Percentiles rank a stretch among this genome's conserved stretches.
Evolutionary conservation across 2,888 invertebrate genomes (phyloP).

Genomic region (Merodon equestris): DNA sequence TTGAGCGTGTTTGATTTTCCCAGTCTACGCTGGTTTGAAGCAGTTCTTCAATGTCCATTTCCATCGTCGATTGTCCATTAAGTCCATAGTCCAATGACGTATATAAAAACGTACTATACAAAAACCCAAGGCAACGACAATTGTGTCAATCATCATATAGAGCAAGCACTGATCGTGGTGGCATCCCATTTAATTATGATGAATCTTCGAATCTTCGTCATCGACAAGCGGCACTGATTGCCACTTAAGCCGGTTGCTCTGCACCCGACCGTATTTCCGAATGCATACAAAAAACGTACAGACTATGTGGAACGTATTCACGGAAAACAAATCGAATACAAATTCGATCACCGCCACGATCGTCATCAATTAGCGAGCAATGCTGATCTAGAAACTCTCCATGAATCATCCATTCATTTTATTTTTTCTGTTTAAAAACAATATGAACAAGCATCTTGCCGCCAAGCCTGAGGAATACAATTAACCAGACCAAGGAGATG

Average conservation of each 20-base stretch:
- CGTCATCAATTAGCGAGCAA: slow-evolving; percentile 66
- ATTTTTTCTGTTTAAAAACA: slow-evolving; percentile 8
- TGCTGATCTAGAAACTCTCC: slow-evolving; percentile 65
- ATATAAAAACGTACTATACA: background rate
- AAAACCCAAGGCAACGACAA: slow-evolving; percentile 29
- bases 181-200: slow-evolving; percentile 67
- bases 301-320: background rate
- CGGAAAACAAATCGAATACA: slow-evolving; percentile 47
- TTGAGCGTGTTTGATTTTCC: background rate
- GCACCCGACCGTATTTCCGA: slow-evolving; percentile 14
- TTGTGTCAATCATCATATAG: slow-evolving; percentile 53
- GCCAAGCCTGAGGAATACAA: slow-evolving; percentile 38
- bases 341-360: slow-evolving; percentile 59
- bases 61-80: background rate
- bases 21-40: background rate
- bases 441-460: background rate
- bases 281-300: background rate
- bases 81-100: slow-evolving; percentile 28
- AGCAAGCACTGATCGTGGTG: slow-evolving; percentile 32
- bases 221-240: slow-evolving; percentile 62
- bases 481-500: slow-evolving; percentile 59
- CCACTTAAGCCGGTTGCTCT: slow-evolving; percentile 47
- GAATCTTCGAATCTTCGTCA: slow-evolving; percentile 65
- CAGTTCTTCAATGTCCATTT: background rate
- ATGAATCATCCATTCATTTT: slow-evolving; percentile 53